Conservation (phyloP, 1,140 invertebrate genomes). For the Brachionus koreanus region DNA sequence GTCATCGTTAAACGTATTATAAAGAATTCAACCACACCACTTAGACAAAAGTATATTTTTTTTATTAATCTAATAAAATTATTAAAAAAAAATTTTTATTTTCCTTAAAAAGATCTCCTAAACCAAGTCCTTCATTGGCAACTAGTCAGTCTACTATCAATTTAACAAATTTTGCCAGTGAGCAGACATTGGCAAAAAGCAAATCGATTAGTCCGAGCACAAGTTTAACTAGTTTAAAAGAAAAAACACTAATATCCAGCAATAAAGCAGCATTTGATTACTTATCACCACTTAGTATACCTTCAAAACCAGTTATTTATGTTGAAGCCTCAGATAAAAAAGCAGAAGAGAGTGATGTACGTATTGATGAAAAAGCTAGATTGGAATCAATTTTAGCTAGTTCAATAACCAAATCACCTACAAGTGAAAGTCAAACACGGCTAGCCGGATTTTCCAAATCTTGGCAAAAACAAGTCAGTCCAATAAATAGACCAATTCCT, state of each 20-base stretch:
- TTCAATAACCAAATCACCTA: slow-evolving; percentile 7
- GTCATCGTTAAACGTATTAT: slow-evolving; percentile 27
- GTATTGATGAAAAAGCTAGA: slow-evolving; percentile 27
- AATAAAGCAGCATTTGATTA: not conserved
- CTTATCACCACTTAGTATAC: not conserved
- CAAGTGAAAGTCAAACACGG: not conserved
- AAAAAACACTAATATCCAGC: not conserved
- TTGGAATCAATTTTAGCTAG: slow-evolving; percentile 30
- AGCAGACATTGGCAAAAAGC: not conserved
- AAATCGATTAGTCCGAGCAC: not conserved
- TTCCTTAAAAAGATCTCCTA: slow-evolving; percentile 3
- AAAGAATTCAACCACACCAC: slow-evolving; percentile 1
- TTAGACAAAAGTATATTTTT: not conserved
- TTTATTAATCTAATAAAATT: not conserved
- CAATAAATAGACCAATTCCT: slow-evolving; percentile 24
- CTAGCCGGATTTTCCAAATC: not conserved
- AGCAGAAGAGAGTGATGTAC: not conserved
- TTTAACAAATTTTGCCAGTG: not conserved
- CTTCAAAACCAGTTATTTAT: slow-evolving; percentile 22
- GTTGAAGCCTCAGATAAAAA: not conserved
- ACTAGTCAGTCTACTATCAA: not conserved
- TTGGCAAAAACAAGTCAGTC: slow-evolving; percentile 17
- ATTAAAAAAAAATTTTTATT: not conserved
- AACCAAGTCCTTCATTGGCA: not conserved
- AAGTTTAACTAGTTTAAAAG: not conserved